Evolutionary conservation across 2,797 vertebrate species (phyloP).

Genomic region (Enteromius trimaculatus): DNA sequence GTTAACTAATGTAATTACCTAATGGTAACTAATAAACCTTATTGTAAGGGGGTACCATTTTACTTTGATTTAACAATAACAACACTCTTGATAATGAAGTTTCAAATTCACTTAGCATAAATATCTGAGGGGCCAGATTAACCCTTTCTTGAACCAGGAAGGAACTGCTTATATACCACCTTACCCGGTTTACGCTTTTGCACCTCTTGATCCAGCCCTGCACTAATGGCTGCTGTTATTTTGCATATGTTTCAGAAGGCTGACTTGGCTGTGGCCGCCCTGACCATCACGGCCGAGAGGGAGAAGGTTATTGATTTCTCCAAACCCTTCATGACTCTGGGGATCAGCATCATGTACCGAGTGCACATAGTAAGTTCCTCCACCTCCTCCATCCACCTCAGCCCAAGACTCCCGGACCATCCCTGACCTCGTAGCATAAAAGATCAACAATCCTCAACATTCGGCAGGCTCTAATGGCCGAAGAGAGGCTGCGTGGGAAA

Average conservation of each 20-base stretch:
- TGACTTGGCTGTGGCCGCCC: constrained; percentile 92
- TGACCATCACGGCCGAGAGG: constrained; percentile 96
- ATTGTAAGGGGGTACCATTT: too few relatives aligned
- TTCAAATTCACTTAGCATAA: background rate
- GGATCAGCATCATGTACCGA: constrained; percentile 98
- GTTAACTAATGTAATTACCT: too few relatives aligned
- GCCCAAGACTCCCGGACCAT: background rate
- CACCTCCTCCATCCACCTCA: background rate
- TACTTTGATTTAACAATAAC: background rate
- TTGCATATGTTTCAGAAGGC: constrained; percentile 87
- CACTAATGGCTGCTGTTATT: constrained; percentile 19
- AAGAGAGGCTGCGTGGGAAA: background rate
- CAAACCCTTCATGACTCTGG: constrained; percentile 98
- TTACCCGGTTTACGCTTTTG: background rate
- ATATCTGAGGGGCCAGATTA: background rate
- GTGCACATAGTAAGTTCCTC: constrained; percentile 92
- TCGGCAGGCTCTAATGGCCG: constrained; percentile 57
- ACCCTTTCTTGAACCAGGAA: background rate
- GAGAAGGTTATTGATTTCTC: constrained; percentile 99
- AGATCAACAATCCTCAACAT: constrained; percentile 38
- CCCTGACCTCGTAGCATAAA: constrained; percentile 19
- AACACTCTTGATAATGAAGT: background rate
- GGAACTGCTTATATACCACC: background rate
- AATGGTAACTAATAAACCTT: too few relatives aligned
- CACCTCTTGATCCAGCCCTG: background rate